phyloP scores from a whole-genome alignment of 2,113 vertebrate species.

The Burhinus oedicnemus region DNA sequence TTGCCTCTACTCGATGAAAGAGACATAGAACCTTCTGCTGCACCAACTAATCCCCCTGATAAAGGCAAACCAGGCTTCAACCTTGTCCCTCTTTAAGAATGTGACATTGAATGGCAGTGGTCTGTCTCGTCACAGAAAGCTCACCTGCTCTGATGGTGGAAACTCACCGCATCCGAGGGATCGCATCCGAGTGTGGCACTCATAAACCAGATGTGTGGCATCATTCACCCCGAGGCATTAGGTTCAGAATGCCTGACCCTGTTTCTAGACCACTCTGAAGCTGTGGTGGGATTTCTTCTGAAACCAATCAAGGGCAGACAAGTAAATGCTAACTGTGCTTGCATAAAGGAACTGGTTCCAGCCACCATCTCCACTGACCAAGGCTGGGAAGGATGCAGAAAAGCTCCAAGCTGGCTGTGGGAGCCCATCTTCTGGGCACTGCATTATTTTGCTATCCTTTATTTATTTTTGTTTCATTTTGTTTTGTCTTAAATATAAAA shows the following conservation, averaged over 20 bases:
- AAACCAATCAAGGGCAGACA: not conserved
- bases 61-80: not conserved
- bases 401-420: not conserved
- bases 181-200: fast-evolving
- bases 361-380: not conserved
- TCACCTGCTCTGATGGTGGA: not conserved
- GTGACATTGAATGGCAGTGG: not conserved
- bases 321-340: not conserved
- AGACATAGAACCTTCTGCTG: not conserved
- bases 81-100: not conserved
- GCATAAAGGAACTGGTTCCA: not conserved
- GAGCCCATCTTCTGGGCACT: not conserved
- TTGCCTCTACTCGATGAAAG: not conserved
- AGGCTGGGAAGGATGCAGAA: not conserved
- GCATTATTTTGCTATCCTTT: not conserved
- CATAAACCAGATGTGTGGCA: fast-evolving
- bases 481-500: not conserved
- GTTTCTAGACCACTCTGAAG: not conserved
- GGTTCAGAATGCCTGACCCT: not conserved
- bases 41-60: not conserved
- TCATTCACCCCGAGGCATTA: not conserved
- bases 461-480: not conserved
- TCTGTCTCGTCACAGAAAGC: not conserved
- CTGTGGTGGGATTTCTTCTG: not conserved
- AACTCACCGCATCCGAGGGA: not conserved